These are phyloP conservation scores for Metalampra italica DNA, from an alignment of 2,888 invertebrate species.

Conservation along the genomic window DNA sequence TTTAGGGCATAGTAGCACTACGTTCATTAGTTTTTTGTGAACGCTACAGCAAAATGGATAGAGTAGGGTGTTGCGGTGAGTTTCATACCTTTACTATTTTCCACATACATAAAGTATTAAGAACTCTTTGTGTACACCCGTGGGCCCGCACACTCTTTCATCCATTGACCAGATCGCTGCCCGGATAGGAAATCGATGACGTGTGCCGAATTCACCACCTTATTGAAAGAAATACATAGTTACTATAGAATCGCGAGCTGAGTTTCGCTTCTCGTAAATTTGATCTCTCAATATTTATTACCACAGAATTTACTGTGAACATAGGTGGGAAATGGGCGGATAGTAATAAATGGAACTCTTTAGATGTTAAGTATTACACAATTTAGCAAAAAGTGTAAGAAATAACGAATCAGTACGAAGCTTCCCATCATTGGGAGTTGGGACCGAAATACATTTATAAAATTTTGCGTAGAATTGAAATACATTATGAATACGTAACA, in stretches of 20 bases:
- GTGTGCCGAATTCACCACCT: conserved; percentile 34
- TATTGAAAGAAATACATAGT: conserved; percentile 10
- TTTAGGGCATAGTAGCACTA: too few species aligned
- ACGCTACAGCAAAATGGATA: conserved; percentile 28
- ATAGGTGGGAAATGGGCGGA: too few species aligned
- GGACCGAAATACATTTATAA: too few species aligned
- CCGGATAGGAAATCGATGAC: conserved; percentile 52
- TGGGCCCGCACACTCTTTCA: conserved; percentile 39
- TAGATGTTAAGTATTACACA: too few species aligned
- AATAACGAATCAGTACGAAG: too few species aligned
- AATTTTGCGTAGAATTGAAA: too few species aligned
- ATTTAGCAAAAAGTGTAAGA: too few species aligned
- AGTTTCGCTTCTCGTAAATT: neutral
- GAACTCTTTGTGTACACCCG: conserved; percentile 41
- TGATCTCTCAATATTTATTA: neutral
- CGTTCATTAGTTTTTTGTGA: conserved; percentile 18
- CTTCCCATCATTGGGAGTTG: too few species aligned
- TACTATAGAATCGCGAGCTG: neutral
- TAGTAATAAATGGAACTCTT: too few species aligned
- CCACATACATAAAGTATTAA: conserved; percentile 37
- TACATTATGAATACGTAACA: too few species aligned
- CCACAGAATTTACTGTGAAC: too few species aligned
- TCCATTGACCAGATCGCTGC: conserved; percentile 50
- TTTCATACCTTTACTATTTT: conserved; percentile 41
- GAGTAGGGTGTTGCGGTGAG: conserved; percentile 19